phyloP scores from a whole-genome alignment of 92 coral and sea anemone genomes.

The Isaurus tuberculatus region DNA sequence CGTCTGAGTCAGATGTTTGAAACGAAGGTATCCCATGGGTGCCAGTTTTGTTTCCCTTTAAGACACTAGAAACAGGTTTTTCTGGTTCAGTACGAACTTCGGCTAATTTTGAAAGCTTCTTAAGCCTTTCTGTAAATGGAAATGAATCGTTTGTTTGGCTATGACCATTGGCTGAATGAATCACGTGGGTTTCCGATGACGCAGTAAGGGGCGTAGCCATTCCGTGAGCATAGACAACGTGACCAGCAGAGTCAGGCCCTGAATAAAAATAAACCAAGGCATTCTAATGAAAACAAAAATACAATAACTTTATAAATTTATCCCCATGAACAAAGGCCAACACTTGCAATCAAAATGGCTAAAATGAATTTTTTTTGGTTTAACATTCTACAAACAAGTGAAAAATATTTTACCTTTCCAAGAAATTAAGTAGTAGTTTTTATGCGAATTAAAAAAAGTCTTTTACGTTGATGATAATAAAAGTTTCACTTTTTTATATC shows the following conservation, averaged over 20 bases:
- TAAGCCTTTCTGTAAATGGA: constrained; percentile 44
- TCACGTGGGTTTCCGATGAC: constrained; percentile 44
- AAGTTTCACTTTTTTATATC: not conserved
- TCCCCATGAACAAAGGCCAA: too few species aligned
- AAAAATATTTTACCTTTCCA: too few species aligned
- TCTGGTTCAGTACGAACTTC: constrained; percentile 36
- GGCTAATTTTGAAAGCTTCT: constrained; percentile 40
- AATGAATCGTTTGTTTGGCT: constrained; percentile 13
- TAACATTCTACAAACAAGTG: too few species aligned
- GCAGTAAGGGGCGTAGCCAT: constrained; percentile 43
- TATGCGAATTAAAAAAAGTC: too few species aligned
- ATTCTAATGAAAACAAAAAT: too few species aligned
- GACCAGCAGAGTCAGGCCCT: constrained; percentile 38
- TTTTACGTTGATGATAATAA: too few species aligned
- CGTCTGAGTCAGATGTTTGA: not conserved
- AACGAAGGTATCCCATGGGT: not conserved
- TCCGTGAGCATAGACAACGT: constrained; percentile 47
- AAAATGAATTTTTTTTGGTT: too few species aligned
- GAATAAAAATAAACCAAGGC: not conserved
- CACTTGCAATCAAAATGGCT: too few species aligned
- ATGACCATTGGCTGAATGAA: constrained; percentile 13
- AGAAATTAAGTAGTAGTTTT: not conserved
- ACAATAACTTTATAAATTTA: too few species aligned
- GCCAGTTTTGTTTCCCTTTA: not conserved
- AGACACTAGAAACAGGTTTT: not conserved